These are phyloP conservation scores for Hemicrepidius hirtus DNA, from an alignment of 2,888 invertebrate genomes.

Conservation along the genomic window DNA sequence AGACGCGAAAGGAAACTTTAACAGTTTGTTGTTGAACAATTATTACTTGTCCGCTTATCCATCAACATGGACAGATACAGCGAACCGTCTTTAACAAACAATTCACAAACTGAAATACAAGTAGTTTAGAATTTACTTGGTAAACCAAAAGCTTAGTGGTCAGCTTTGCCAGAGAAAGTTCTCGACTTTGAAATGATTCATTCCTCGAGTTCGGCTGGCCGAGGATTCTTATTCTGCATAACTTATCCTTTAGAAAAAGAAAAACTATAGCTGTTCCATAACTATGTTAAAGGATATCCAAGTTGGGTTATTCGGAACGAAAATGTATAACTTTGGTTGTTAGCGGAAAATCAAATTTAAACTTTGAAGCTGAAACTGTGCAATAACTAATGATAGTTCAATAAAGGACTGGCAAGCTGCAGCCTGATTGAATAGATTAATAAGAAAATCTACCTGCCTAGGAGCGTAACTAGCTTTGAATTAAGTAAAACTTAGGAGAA, in stretches of 20 bases:
- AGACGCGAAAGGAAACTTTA: conserved; percentile 1
- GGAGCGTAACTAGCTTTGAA: not conserved
- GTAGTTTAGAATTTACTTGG: conserved; percentile 39
- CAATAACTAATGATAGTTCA: too few species aligned
- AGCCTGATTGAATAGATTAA: too few species aligned
- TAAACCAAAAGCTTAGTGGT: conserved; percentile 33
- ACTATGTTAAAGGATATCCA: not conserved
- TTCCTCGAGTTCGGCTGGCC: conserved; percentile 11
- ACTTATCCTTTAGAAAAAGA: not conserved
- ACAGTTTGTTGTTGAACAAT: conserved; percentile 13
- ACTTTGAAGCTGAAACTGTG: not conserved
- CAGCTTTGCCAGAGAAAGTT: conserved; percentile 32
- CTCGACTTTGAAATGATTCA: conserved; percentile 26
- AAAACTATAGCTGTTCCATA: not conserved
- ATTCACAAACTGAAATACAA: conserved; percentile 28
- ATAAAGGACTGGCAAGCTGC: too few species aligned
- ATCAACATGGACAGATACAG: conserved; percentile 32
- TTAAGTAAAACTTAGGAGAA: conserved; percentile 1
- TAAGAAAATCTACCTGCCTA: too few species aligned
- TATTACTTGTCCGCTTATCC: conserved; percentile 28
- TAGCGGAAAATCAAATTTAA: not conserved
- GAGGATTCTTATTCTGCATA: conserved; percentile 7
- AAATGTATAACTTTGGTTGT: not conserved
- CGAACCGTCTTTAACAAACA: conserved; percentile 14
- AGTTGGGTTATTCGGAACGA: not conserved